Percentiles rank a stretch among this genome's conserved stretches.
These are phyloP conservation scores for Mobula hypostoma DNA, from an alignment of 2,113 vertebrate genomes.

Conservation along the genomic window DNA sequence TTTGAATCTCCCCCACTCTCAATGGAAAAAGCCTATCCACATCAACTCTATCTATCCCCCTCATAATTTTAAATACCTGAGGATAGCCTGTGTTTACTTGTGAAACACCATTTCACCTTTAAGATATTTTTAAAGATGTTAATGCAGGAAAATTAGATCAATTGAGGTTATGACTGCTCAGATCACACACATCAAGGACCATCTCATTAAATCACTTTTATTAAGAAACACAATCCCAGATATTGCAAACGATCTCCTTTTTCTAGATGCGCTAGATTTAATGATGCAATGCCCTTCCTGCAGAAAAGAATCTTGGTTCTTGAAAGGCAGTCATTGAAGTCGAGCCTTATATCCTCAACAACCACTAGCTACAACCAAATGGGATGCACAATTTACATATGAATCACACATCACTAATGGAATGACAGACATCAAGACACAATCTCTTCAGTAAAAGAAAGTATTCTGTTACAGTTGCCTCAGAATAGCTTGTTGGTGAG, in stretches of 20 bases:
- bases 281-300: not conserved
- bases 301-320: conserved; percentile 18
- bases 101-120: conserved; percentile 9
- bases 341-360: not conserved
- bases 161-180: not conserved
- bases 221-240: not conserved
- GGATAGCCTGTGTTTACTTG: not conserved
- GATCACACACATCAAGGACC: not conserved
- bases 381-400: conserved; percentile 15
- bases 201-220: not conserved
- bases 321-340: not conserved
- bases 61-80: too few relatives aligned
- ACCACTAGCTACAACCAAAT: conserved; percentile 12
- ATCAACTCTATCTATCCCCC: too few relatives aligned
- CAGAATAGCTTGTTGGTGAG: conserved; percentile 8
- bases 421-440: conserved; percentile 4
- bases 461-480: not conserved
- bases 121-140: not conserved
- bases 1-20: too few relatives aligned
- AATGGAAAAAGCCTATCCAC: too few relatives aligned
- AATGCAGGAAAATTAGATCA: not conserved
- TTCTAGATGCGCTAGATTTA: not conserved
- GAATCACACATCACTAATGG: not conserved
- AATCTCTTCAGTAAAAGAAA: not conserved
- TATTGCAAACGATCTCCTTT: not conserved